Percentiles rank a stretch among this genome's conserved stretches.
Conservation (phyloP, 2,888 invertebrate species). For the Agrochola lota region DNA sequence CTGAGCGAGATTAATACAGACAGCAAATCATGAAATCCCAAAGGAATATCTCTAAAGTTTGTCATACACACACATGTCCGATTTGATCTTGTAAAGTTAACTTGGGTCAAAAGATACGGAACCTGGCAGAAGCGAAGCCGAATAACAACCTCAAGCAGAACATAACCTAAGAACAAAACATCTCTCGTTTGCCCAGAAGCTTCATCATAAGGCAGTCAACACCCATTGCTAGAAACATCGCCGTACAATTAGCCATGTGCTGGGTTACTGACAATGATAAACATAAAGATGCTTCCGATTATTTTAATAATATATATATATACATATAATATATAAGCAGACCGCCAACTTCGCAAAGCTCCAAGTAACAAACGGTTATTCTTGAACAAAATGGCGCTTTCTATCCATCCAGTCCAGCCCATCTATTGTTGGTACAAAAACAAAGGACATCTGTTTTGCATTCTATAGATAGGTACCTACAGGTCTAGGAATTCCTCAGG, state of each 20-base stretch:
- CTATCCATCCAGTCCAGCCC: not conserved
- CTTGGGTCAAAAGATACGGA: not conserved
- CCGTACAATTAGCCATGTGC: not conserved
- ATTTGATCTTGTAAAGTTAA: not conserved
- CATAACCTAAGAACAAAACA: too few species aligned
- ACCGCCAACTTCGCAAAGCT: not conserved
- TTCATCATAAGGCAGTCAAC: too few species aligned
- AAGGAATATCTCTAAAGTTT: not conserved
- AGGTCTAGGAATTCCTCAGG: constrained; percentile 48
- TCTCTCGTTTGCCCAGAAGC: not conserved
- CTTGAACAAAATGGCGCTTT: constrained; percentile 30
- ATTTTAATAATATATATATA: too few species aligned
- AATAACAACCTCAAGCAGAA: not conserved
- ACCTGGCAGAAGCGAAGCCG: not conserved
- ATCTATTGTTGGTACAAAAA: constrained; percentile 48
- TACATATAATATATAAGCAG: not conserved
- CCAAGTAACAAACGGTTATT: constrained; percentile 16
- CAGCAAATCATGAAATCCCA: not conserved
- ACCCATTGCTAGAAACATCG: not conserved
- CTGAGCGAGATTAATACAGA: not conserved
- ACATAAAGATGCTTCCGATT: not conserved
- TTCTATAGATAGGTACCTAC: constrained; percentile 32
- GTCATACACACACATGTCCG: too few species aligned
- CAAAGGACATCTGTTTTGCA: constrained; percentile 52
- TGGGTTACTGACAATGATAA: not conserved